Percentiles rank a stretch among this genome's conserved stretches.
Evolutionary conservation across 2,797 vertebrate species (phyloP).

Genomic region (Lepilemur septentrionalis): DNA sequence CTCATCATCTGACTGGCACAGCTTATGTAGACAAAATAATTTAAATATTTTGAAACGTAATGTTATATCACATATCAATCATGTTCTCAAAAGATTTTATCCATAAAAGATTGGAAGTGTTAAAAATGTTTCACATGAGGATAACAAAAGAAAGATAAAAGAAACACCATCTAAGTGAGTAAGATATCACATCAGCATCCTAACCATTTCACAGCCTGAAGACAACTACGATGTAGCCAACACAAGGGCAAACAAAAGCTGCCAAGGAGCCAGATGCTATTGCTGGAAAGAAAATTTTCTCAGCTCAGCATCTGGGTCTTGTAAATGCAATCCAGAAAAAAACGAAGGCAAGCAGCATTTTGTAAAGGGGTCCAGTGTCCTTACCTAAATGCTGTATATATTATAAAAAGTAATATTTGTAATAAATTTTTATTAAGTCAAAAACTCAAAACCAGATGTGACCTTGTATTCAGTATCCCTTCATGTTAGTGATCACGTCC

Average conservation of each 20-base stretch:
- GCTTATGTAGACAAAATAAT: background rate
- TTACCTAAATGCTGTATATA: background rate
- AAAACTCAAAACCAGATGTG: background rate
- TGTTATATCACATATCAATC: slow-evolving; percentile 25
- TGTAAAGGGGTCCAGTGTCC: background rate
- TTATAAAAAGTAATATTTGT: background rate
- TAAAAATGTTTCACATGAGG: slow-evolving; percentile 46
- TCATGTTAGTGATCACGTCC: background rate
- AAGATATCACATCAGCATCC: slow-evolving; percentile 82
- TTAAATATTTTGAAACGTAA: background rate
- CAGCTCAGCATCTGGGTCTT: slow-evolving; percentile 80
- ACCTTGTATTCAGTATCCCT: background rate
- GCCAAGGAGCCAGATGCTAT: slow-evolving; percentile 84
- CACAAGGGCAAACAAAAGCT: slow-evolving; percentile 69
- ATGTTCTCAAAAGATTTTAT: slow-evolving; percentile 33
- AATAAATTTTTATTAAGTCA: background rate
- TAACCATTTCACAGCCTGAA: slow-evolving; percentile 82
- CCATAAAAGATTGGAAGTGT: slow-evolving; percentile 39
- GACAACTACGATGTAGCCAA: slow-evolving; percentile 78
- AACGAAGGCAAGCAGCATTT: slow-evolving; percentile 39
- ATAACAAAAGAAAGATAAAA: slow-evolving; percentile 72
- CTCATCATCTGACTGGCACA: background rate
- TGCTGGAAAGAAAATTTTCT: slow-evolving; percentile 79
- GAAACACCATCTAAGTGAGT: slow-evolving; percentile 71
- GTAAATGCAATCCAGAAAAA: slow-evolving; percentile 73